Evolutionary conservation across 1,140 invertebrate species (phyloP).

Genomic region (Drosophila truncata): DNA sequence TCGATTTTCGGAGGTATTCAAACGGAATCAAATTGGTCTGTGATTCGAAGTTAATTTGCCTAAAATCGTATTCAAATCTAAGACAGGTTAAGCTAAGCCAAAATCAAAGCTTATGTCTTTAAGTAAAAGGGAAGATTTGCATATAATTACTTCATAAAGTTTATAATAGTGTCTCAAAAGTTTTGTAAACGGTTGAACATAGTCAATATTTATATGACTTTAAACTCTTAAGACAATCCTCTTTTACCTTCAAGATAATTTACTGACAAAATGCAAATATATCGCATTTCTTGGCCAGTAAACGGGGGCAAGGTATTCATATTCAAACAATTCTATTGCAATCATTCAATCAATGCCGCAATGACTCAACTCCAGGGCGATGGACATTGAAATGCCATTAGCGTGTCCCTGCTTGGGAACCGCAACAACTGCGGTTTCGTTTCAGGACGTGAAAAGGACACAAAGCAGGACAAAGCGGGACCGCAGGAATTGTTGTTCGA

Average conservation of each 20-base stretch:
- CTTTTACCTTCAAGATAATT: background rate
- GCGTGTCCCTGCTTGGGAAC: slow-evolving; percentile 59
- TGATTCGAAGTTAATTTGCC: slow-evolving; percentile 1
- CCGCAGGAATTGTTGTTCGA: slow-evolving; percentile 38
- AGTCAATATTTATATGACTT: background rate
- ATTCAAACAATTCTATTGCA: slow-evolving; percentile 29
- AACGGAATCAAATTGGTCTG: slow-evolving; percentile 5
- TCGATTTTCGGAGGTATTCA: slow-evolving; percentile 17
- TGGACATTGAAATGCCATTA: slow-evolving; percentile 76
- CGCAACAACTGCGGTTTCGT: slow-evolving; percentile 61
- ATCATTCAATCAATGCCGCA: slow-evolving; percentile 47
- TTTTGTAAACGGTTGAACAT: background rate
- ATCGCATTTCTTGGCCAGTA: background rate
- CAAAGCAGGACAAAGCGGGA: slow-evolving; percentile 33
- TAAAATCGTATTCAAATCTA: slow-evolving; percentile 8
- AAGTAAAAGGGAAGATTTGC: background rate
- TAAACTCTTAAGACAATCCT: background rate
- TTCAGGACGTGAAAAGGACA: slow-evolving; percentile 40
- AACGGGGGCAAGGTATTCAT: slow-evolving; percentile 24
- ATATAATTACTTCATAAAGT: background rate
- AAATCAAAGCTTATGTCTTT: background rate
- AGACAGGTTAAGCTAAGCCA: background rate
- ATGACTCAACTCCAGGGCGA: slow-evolving; percentile 26
- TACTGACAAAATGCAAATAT: background rate
- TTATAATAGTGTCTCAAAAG: too few species aligned